Evolutionary conservation across 2,888 invertebrate genomes (phyloP).

Genomic region (Xestobium rufovillosum): DNA sequence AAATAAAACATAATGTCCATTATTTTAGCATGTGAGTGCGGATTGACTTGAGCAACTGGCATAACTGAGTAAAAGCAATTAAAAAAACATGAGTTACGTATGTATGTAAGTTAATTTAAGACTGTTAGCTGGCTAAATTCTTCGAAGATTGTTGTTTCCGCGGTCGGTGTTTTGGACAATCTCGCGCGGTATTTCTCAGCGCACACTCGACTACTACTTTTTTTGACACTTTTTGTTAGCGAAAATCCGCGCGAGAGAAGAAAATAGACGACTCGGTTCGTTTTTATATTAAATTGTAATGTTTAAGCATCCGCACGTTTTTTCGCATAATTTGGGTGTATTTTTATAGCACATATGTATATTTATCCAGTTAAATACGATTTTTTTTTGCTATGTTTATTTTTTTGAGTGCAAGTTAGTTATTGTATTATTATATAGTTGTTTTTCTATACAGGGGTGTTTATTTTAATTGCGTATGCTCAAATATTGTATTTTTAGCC

Average conservation of each 20-base stretch:
- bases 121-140: slow-evolving; percentile 40
- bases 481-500: slow-evolving; percentile 21
- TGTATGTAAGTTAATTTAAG: slow-evolving; percentile 42
- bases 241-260: background rate
- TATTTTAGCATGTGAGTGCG: slow-evolving; percentile 17
- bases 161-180: background rate
- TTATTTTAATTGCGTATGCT: slow-evolving; percentile 29
- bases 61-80: slow-evolving; percentile 34
- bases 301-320: slow-evolving; percentile 8
- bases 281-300: background rate
- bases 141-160: slow-evolving; percentile 14
- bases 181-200: too few relatives aligned
- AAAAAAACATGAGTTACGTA: slow-evolving; percentile 41
- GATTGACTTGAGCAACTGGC: slow-evolving; percentile 36
- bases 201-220: too few relatives aligned
- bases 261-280: background rate
- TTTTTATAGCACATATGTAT: slow-evolving; percentile 32
- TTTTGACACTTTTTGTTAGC: too few relatives aligned
- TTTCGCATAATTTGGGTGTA: slow-evolving; percentile 31
- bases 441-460: slow-evolving; percentile 35
- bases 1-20: slow-evolving; percentile 24
- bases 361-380: slow-evolving; percentile 23
- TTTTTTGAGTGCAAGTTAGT: slow-evolving; percentile 39
- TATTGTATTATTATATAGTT: slow-evolving; percentile 28
- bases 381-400: slow-evolving; percentile 16